phyloP scores from a whole-genome alignment of 2,888 invertebrate species.

The Hypselothyrea guttata region DNA sequence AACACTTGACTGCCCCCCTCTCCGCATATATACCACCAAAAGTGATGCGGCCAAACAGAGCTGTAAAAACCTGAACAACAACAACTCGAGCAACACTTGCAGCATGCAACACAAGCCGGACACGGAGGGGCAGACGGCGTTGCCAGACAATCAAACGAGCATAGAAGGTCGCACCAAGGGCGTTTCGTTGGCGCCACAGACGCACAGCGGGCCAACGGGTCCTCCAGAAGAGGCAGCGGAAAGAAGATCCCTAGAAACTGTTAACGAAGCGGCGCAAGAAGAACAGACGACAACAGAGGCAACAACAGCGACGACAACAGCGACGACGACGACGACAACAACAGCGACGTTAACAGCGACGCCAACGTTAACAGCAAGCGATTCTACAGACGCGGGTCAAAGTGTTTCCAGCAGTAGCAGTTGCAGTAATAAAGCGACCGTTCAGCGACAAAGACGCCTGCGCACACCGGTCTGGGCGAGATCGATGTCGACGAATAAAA shows the following conservation, averaged over 20 bases:
- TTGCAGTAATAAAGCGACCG: slow-evolving; percentile 83
- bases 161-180: slow-evolving; percentile 82
- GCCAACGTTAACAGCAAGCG: slow-evolving; percentile 28
- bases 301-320: slow-evolving; percentile 1
- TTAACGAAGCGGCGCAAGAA: slow-evolving; percentile 8
- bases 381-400: slow-evolving; percentile 49
- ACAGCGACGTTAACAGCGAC: slow-evolving; percentile 17
- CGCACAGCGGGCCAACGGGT: slow-evolving; percentile 83
- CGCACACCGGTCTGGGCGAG: slow-evolving; percentile 92
- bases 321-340: slow-evolving; percentile 14
- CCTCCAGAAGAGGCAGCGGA: slow-evolving; percentile 52
- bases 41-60: slow-evolving; percentile 46
- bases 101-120: slow-evolving; percentile 40
- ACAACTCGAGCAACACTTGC: slow-evolving; percentile 61
- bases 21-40: too few relatives aligned
- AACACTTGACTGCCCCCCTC: slow-evolving; percentile 48
- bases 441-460: slow-evolving; percentile 88
- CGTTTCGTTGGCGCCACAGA: slow-evolving; percentile 82
- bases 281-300: slow-evolving; percentile 22
- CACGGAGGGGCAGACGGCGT: slow-evolving; percentile 12
- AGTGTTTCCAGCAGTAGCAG: slow-evolving; percentile 79
- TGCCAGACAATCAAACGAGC: slow-evolving; percentile 73
- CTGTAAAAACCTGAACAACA: slow-evolving; percentile 74
- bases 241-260: slow-evolving; percentile 53
- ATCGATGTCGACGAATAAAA: slow-evolving; percentile 86